Base-by-base conservation (phyloP, 2,797 vertebrate genomes). In the Galagoides demidoff region DNA sequence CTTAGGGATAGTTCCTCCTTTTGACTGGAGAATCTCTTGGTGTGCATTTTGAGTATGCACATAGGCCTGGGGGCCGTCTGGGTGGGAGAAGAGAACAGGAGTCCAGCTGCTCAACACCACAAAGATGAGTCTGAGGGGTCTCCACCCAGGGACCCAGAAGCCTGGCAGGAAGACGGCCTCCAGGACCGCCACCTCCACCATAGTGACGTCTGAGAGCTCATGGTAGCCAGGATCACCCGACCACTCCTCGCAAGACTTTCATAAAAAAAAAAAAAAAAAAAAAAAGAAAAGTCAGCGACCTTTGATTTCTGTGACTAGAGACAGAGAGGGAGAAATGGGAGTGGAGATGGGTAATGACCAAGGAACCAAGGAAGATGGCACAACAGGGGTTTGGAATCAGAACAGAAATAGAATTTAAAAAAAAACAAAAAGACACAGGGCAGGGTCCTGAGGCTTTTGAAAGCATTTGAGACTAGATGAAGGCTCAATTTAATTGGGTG, bases 171-270 rank as follows among this genome's bases (percentile, higher is more conserved):
- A 37, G 66, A 31, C 0, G 6, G 5, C 45, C 11, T 10, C 20
- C 0, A n/a, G 31, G 64, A 66, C 0, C 7, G 17, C 64, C 64
- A 3, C 17, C 6, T 20, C 45, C 7, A 9, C 20, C 34, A 52
- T 1, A 1, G 52, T 4, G 39, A 79, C 7, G 11, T 13, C 57
- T 61, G 52, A 2, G 61, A 29, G 22, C 17, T 11, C 49, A 37
- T 0, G 20, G 22, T 6, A 25, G 70, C 27, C 17, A 7, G 5
- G 1, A 6, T 31, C 8, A 19, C 29, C 49, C 5, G 9, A 43
- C 37, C 8, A 57, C 17, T 16, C n/a, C 20, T 31, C 57, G 11
- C n/a, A 63, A 29, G 49, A 22, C 49, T 37, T 25, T 39, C 6
- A 9, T n/a, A 0, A 34, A 34, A 70, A 31, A 23, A 39, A 37